Conservation (phyloP, 2,113 vertebrate genomes). For the Marmota flaviventris region DNA sequence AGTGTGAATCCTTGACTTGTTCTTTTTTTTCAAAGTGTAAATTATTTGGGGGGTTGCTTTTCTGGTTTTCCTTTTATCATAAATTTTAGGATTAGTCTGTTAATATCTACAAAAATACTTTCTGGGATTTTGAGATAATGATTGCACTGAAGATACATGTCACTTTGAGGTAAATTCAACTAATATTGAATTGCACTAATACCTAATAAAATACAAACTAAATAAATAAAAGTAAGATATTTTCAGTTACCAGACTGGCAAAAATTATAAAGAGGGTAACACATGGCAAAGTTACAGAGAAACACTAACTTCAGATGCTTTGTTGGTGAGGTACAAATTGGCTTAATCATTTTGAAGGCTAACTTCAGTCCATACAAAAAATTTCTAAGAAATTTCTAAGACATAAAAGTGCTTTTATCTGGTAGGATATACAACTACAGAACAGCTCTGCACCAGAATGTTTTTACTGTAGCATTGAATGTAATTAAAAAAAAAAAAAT, state of each 20-base stretch:
- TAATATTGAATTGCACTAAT: neutral
- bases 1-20: neutral
- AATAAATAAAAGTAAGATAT: neutral
- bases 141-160: neutral
- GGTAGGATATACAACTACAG: neutral
- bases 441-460: neutral
- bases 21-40: neutral
- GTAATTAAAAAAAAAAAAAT: neutral
- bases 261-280: constrained; percentile 10
- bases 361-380: neutral
- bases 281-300: neutral
- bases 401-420: neutral
- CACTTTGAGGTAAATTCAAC: neutral
- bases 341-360: neutral
- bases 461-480: neutral
- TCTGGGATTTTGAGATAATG: neutral
- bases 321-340: neutral
- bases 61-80: neutral
- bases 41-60: neutral
- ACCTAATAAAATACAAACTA: neutral
- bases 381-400: neutral
- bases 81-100: neutral
- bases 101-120: neutral
- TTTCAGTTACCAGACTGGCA: neutral
- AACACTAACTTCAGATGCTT: neutral